Conservation (phyloP, 2,113 vertebrate genomes). For the Sorex fumeus region DNA sequence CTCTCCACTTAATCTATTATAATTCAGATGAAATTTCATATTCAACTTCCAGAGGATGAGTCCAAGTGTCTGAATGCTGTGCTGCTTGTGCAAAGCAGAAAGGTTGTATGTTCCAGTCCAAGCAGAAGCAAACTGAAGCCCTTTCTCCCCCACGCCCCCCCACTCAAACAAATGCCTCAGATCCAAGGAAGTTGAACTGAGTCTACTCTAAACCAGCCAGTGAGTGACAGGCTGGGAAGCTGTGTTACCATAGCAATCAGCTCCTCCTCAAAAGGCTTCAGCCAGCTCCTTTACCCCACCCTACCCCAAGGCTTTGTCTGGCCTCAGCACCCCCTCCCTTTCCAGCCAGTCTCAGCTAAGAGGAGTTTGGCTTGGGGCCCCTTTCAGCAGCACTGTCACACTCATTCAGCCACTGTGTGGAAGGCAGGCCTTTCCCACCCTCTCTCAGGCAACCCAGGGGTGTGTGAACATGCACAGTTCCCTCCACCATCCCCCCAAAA, state of each 20-base stretch:
- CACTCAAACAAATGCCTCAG: constrained; percentile 64
- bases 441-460: not conserved
- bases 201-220: constrained; percentile 57
- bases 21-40: not conserved
- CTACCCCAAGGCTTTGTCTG: constrained; percentile 74
- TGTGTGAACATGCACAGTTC: no score
- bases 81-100: constrained; percentile 6
- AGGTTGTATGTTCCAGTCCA: constrained; percentile 12
- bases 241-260: constrained; percentile 84
- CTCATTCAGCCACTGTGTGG: constrained; percentile 64
- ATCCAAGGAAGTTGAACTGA: constrained; percentile 40
- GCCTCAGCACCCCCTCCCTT: constrained; percentile 45
- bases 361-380: constrained; percentile 22
- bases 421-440: constrained; percentile 47
- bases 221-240: constrained; percentile 73
- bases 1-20: not conserved
- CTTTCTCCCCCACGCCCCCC: not conserved
- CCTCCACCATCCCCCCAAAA: not conserved
- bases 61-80: constrained; percentile 1
- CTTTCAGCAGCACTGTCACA: constrained; percentile 71
- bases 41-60: constrained; percentile 52
- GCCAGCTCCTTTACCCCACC: constrained; percentile 68
- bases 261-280: constrained; percentile 82
- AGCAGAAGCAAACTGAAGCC: constrained; percentile 50
- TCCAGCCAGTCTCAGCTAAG: constrained; percentile 49